phyloP scores from a whole-genome alignment of 2,888 invertebrate genomes.

The Clivina fossor region DNA sequence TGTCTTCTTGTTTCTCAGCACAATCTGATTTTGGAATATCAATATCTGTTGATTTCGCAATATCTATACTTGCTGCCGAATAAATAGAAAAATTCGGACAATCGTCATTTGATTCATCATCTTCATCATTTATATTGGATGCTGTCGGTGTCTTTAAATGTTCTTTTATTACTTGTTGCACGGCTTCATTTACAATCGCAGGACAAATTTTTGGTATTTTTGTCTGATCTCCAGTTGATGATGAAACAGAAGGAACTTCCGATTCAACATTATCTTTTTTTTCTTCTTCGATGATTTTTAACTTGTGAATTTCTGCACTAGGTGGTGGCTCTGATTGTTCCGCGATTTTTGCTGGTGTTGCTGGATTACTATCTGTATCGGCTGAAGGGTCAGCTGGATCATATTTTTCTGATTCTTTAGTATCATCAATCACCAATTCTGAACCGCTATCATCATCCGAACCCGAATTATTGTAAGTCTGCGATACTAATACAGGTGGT shows the following conservation, averaged over 20 bases:
- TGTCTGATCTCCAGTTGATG: slow-evolving; percentile 35
- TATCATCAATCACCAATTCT: slow-evolving; percentile 59
- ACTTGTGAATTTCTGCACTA: background rate
- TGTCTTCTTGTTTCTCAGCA: slow-evolving; percentile 17
- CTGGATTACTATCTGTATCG: slow-evolving; percentile 44
- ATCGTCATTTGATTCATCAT: slow-evolving; percentile 64
- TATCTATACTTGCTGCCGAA: slow-evolving; percentile 76
- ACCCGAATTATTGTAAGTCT: slow-evolving; percentile 45
- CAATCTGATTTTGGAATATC: slow-evolving; percentile 25
- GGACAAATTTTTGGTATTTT: slow-evolving; percentile 35
- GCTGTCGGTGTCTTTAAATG: slow-evolving; percentile 49
- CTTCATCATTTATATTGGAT: slow-evolving; percentile 46
- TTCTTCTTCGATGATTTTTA: slow-evolving; percentile 47
- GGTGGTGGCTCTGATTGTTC: slow-evolving; percentile 23
- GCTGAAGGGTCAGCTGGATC: slow-evolving; percentile 60
- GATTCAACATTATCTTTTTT: slow-evolving; percentile 32
- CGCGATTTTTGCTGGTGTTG: slow-evolving; percentile 22
- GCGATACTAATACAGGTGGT: slow-evolving; percentile 49
- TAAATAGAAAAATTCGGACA: slow-evolving; percentile 87
- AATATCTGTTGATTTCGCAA: slow-evolving; percentile 61
- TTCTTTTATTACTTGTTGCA: slow-evolving; percentile 53
- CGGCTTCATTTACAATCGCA: slow-evolving; percentile 51
- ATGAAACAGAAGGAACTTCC: slow-evolving; percentile 33
- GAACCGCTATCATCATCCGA: slow-evolving; percentile 59
- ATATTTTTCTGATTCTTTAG: slow-evolving; percentile 55